Percentiles rank a stretch among this genome's conserved stretches.
Evolutionary conservation across 2,113 vertebrate genomes (phyloP).

Genomic region (Psilopsiagon aymara): DNA sequence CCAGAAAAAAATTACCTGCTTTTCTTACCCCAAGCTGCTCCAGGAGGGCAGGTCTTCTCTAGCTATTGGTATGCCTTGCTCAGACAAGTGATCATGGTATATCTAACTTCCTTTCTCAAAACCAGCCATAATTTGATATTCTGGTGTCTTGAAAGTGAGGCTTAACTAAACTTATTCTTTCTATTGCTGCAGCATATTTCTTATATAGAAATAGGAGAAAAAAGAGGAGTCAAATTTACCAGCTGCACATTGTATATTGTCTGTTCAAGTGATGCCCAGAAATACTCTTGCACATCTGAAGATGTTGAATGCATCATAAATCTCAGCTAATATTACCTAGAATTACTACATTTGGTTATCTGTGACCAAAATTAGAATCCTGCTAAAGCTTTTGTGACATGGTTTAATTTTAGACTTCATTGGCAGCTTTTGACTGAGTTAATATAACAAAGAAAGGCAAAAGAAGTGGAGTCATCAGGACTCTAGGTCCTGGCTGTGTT

Average conservation of each 20-base stretch:
- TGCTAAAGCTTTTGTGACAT: neutral
- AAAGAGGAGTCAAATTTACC: neutral
- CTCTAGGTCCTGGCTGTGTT: neutral
- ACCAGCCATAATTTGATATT: neutral
- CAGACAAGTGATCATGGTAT: neutral
- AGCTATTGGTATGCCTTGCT: neutral
- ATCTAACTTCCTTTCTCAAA: neutral
- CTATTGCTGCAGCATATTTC: neutral
- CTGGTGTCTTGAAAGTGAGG: neutral
- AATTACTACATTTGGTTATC: slow-evolving; percentile 34
- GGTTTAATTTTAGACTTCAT: neutral
- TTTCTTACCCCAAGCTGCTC: neutral
- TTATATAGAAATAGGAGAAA: neutral
- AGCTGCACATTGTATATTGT: slow-evolving; percentile 7
- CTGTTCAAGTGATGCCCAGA: neutral
- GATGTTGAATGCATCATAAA: slow-evolving; percentile 44
- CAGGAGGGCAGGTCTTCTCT: neutral
- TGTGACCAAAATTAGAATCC: slow-evolving; percentile 11
- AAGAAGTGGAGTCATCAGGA: neutral
- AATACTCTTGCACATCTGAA: slow-evolving; percentile 23
- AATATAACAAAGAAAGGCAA: neutral
- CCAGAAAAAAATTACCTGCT: neutral
- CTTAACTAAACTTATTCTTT: neutral
- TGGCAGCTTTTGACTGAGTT: neutral
- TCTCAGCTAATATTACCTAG: slow-evolving; percentile 30